Evolutionary conservation across 2,113 vertebrate genomes (phyloP).

Genomic region (Scomber scombrus): DNA sequence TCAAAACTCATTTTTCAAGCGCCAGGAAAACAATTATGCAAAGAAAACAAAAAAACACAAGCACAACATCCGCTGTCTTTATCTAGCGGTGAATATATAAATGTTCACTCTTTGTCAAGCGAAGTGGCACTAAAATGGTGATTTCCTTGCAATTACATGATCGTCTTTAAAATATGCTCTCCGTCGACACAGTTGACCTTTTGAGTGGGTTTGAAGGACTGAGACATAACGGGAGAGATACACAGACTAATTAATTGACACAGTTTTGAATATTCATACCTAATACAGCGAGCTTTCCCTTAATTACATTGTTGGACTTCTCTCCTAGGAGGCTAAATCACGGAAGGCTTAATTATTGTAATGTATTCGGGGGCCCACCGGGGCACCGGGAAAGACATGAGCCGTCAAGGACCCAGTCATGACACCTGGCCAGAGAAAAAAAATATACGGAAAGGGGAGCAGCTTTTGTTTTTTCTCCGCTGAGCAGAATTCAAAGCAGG

Average conservation of each 20-base stretch:
- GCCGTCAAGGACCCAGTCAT: constrained; percentile 94
- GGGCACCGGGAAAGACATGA: constrained; percentile 93
- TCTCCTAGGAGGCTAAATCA: constrained; percentile 99
- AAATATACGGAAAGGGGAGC: constrained; percentile 75
- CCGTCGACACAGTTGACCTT: constrained; percentile 89
- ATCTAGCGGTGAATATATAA: constrained; percentile 56
- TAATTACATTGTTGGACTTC: constrained; percentile 99
- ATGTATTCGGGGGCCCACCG: constrained; percentile 98
- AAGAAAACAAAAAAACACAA: constrained; percentile 51
- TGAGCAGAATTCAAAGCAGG: constrained; percentile 76
- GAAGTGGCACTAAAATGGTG: constrained; percentile 81
- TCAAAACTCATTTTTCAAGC: constrained; percentile 70
- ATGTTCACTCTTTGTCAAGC: constrained; percentile 75
- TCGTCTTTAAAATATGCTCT: constrained; percentile 88
- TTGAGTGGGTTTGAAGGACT: constrained; percentile 92
- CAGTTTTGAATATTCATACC: constrained; percentile 99
- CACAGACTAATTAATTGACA: constrained; percentile 99
- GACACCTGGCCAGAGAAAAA: constrained; percentile 95
- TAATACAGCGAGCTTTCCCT: constrained; percentile 96
- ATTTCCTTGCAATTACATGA: constrained; percentile 84
- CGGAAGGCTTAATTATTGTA: constrained; percentile 99
- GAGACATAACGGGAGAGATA: constrained; percentile 89
- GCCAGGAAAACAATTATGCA: constrained; percentile 53
- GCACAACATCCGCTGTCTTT: constrained; percentile 37
- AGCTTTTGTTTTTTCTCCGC: constrained; percentile 89